Evolutionary conservation across 2,113 vertebrate genomes (phyloP), one percentile per base, ranked within the genome.

Genomic region (Trogon melanurus): DNA sequence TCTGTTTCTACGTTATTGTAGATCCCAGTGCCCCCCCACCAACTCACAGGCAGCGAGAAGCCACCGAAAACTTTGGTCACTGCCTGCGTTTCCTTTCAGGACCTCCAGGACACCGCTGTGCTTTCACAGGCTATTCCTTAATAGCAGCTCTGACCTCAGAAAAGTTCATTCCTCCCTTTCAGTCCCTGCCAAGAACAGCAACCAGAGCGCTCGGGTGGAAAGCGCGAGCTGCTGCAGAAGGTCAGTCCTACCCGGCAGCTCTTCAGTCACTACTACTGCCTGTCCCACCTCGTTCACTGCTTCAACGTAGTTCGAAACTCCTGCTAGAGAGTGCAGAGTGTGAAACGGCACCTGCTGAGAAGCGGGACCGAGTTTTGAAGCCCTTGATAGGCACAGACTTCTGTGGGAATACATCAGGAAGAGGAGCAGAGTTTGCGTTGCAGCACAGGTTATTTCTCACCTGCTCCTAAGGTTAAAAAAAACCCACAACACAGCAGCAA

Each of bases 361-460:
- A 64, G 48, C 9, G 1, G 2, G 36, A 85, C 25, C 0, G 5
- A 60, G 25, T 26, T 27, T 7, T 21, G 8, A 60, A 89, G 50
- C 25, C 50, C 21, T 41, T 5, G 6, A 5, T 0, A 10, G 34
- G 10, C 18, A 32, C 26, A 50, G 36, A 53, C 14, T 51, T 0
- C 0, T 3, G 26, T 11, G 19, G 10, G 54, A 15, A 62, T 1
- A 0, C 48, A 9, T 2, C 5, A 16, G 60, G 14, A 72, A 8
- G 11, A 17, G 0, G 3, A 73, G 30, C 3, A 4, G 38, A 29
- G 34, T 18, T 64, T 30, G 32, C 7, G 5, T 1, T 11, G 44
- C 56, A 11, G 16, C 30, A 45, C 64, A 45, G 56, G 47, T 9
- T 41, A 71, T 45, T 91, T 62, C 41, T 83, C 38, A 44, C 32